These are phyloP conservation scores for Lochmaea capreae DNA, from an alignment of 2,888 invertebrate genomes.

Conservation along the genomic window DNA sequence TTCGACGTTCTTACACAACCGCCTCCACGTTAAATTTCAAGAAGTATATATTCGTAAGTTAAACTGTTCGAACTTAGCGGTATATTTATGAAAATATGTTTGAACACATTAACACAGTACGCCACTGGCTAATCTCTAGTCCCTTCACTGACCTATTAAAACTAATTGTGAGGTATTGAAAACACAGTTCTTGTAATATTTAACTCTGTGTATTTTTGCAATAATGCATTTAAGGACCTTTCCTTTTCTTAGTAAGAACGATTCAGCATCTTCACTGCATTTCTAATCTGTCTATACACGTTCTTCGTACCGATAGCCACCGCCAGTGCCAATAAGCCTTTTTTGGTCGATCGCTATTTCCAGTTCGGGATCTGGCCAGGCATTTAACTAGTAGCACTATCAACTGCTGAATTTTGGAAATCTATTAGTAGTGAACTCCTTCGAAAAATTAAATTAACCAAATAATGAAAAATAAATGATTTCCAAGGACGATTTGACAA, in stretches of 20 bases:
- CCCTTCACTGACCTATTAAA: no score
- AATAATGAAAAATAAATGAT: background rate
- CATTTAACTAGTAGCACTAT: slow-evolving; percentile 54
- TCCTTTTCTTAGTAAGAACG: no score
- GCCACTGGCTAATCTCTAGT: no score
- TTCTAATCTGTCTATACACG: background rate
- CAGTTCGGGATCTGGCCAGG: slow-evolving; percentile 54
- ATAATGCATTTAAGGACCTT: no score
- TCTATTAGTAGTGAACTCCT: slow-evolving; percentile 49
- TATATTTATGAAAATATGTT: no score
- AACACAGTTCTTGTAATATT: no score
- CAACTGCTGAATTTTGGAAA: slow-evolving; percentile 55
- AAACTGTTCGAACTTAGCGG: background rate
- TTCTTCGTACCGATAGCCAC: slow-evolving; percentile 19
- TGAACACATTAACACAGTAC: no score
- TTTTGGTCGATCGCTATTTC: slow-evolving; percentile 52
- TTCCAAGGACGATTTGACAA: no score
- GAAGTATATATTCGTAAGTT: background rate
- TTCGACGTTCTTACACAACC: slow-evolving; percentile 28
- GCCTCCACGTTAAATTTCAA: background rate
- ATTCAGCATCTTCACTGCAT: no score
- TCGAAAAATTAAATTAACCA: slow-evolving; percentile 33
- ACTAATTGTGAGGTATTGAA: no score
- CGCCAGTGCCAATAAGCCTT: slow-evolving; percentile 43
- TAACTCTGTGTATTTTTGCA: no score